Evolutionary conservation across 2,797 vertebrate species (phyloP).

Genomic region (Pseudochirops corinnae): DNA sequence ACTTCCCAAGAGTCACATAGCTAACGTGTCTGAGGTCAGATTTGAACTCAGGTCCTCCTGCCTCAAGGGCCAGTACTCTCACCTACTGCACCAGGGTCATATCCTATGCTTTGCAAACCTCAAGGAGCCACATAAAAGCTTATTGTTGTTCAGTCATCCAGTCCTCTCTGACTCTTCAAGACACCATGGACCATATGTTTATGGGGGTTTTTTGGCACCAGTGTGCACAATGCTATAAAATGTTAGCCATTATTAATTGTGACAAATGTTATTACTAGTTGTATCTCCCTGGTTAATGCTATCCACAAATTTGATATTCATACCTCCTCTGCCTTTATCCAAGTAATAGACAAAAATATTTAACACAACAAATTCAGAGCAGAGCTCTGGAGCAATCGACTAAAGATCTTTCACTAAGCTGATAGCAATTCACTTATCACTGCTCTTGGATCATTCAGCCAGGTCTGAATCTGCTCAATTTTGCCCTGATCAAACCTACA

Average conservation of each 20-base stretch:
- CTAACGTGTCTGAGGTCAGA: background rate
- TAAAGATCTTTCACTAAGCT: background rate
- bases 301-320: background rate
- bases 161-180: background rate
- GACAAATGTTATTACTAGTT: background rate
- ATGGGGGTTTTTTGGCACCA: background rate
- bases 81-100: background rate
- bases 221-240: background rate
- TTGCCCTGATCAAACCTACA: background rate
- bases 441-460: background rate
- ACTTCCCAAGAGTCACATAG: background rate
- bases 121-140: background rate
- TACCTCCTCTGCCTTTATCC: background rate
- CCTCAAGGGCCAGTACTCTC: background rate
- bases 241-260: background rate
- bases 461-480: background rate
- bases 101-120: background rate
- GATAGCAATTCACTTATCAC: background rate
- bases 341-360: background rate
- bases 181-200: background rate
- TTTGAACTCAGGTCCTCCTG: background rate
- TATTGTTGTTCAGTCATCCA: background rate
- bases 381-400: background rate
- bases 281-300: background rate
- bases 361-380: background rate